Conservation (phyloP, 2,113 vertebrate species). For the Oncorhynchus keta region DNA sequence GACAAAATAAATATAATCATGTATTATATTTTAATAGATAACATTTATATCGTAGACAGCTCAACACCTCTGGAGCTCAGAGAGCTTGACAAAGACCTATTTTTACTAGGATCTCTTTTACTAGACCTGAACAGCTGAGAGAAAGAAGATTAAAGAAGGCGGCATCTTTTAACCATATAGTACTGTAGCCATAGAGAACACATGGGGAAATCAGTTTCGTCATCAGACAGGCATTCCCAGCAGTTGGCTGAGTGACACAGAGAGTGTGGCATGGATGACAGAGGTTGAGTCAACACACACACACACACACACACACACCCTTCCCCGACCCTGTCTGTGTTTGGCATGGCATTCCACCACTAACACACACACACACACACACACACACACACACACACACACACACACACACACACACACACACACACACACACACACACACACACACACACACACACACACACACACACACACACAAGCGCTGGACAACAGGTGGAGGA, state of each 20-base stretch:
- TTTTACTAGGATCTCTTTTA: background rate
- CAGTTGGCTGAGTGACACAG: background rate
- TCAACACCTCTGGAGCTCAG: no score
- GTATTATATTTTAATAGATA: no score
- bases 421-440: no score
- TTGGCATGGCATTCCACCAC: no score
- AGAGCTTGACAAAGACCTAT: background rate
- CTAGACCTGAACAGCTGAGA: background rate
- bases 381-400: no score
- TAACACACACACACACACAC: no score
- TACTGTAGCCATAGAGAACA: background rate
- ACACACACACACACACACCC: background rate
- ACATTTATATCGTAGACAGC: no score
- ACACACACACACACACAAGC: background rate
- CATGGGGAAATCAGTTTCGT: background rate
- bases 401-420: no score
- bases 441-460: no score
- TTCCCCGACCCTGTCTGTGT: slow-evolving; percentile 15
- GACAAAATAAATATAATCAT: no score
- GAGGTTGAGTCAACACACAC: background rate
- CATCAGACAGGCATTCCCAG: background rate
- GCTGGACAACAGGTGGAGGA: slow-evolving; percentile 51
- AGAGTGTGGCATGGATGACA: background rate
- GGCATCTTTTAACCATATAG: background rate
- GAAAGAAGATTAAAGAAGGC: background rate